Evolutionary conservation across 1,140 invertebrate species (phyloP), one percentile per base, ranked within the genome.

Genomic region (Tetranychus cinnabarinus): DNA sequence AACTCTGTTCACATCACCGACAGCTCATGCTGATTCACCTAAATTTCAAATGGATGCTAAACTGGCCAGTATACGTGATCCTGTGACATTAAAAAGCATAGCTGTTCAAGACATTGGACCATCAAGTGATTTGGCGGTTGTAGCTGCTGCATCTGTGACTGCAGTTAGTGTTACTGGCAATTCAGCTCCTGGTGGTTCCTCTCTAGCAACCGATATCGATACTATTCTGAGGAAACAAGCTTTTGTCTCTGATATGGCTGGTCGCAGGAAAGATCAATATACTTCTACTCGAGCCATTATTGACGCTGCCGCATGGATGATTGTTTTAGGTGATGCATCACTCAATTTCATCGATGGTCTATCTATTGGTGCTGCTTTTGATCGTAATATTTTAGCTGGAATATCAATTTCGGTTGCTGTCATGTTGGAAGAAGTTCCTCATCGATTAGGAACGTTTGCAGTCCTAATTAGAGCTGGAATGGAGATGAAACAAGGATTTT

Each of bases 361-460:
- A 2, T 63, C 61, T 3, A 65, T 65, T 61, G 64, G 81, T 5
- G 80, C 81, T 13, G 78, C 78, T 33, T 82, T 83, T 68, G 76
- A 75, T 57, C 72, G 79, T 59, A 77, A 72, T 55, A 73, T 79
- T 39, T 67, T 78, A n/a, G 75, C 77, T n/a, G 80, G 81, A 8
- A 69, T 82, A 59, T 80, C 77, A 63, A 78, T 82, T n/a, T 77
- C 75, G 52, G 66, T 83, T 33, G 80, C 81, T 56, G 78, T 83
- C 10, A 73, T 82, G 60, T 81, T 79, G 67, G 81, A 83, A 69
- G 81, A 82, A 67, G 73, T 82, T 47, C 80, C 81, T 31, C 81
- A 83, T 69, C 80, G 82, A 69, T 67, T 82, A 57, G 84, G 86
- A 56, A 82, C 83, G 68, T 81, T 83, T 70, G 82, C 81, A 6